Evolutionary conservation across 2,888 invertebrate genomes (phyloP), one percentile per base, ranked within the genome.

Genomic region (Sclerodermus sp.): DNA sequence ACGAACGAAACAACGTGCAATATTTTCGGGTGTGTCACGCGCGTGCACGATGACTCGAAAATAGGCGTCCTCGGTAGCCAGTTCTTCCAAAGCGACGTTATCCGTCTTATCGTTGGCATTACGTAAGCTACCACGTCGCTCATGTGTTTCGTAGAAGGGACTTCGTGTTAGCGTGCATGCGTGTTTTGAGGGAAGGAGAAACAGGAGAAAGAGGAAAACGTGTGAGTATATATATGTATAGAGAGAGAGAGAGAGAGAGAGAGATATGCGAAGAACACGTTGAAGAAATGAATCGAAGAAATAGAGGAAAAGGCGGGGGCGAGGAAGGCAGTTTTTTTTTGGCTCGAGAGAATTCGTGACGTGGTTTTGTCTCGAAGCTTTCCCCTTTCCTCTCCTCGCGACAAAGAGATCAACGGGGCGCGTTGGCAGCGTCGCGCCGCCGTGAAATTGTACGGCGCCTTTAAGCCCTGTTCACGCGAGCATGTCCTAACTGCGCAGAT

Each of bases 401-500:
- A 49, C 49, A 42, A 32, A n/a, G 23, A 23, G 23, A 23, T 23
- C 4, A 23, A 23, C 23, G 23, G 4, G 4, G n/a, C n/a, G n/a
- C n/a, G n/a, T n/a, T n/a, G n/a, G 45, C 32, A 29, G 23, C 17
- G 34, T 48, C 42, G 44, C 43, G 38, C 34, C 49, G 56, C 39
- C 43, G 50, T 47, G 47, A 39, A 53, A 49, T 56, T 56, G 37
- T 46, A 48, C 51, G 58, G 48, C 23, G 23, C 49, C 48, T 51
- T 57, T 47, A 39, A 42, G 49, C 46, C 38, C 44, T 43, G 57
- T 55, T 57, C 60, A 51, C 57, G 60, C 47, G 56, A 60, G 59
- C 54, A 45, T 51, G 50, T 51, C 49, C 49, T 63, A n/a, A 63
- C 62, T 63, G 62, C 63, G 63, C 63, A 63, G 63, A 63, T 63